Conservation (phyloP, 2,113 vertebrate genomes). For the Ondatra zibethicus region DNA sequence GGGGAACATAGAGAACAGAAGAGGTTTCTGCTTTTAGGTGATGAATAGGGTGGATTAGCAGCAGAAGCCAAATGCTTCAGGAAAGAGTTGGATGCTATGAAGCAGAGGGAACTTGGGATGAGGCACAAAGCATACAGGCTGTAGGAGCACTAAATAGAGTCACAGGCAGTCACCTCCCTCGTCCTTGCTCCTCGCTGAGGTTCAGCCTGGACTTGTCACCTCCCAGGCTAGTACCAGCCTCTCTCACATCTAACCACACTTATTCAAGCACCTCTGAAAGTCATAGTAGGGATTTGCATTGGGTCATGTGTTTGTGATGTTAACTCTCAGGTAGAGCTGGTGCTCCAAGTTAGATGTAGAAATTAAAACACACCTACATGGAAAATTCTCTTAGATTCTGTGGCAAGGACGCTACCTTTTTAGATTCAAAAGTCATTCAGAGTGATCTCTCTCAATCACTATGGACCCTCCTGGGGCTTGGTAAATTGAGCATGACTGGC, state of each 20-base stretch:
- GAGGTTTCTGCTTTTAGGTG: not conserved
- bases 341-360: not conserved
- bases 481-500: not conserved
- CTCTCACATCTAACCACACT: not conserved
- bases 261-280: not conserved
- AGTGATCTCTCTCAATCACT: not conserved
- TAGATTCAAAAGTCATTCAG: not conserved
- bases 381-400: not conserved
- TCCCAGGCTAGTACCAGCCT: not conserved
- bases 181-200: no score
- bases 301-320: not conserved
- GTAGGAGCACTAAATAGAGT: not conserved
- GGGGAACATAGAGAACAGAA: not conserved
- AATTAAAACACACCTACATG: not conserved
- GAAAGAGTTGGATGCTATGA: not conserved
- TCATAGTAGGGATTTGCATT: not conserved
- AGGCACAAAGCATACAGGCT: not conserved
- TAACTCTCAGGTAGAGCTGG: not conserved
- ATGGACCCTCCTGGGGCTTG: not conserved
- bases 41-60: not conserved
- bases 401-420: not conserved
- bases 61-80: not conserved
- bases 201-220: not conserved
- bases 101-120: not conserved
- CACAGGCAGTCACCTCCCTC: not conserved